phyloP scores from a whole-genome alignment of 2,113 vertebrate genomes.

The Microtus oregoni region DNA sequence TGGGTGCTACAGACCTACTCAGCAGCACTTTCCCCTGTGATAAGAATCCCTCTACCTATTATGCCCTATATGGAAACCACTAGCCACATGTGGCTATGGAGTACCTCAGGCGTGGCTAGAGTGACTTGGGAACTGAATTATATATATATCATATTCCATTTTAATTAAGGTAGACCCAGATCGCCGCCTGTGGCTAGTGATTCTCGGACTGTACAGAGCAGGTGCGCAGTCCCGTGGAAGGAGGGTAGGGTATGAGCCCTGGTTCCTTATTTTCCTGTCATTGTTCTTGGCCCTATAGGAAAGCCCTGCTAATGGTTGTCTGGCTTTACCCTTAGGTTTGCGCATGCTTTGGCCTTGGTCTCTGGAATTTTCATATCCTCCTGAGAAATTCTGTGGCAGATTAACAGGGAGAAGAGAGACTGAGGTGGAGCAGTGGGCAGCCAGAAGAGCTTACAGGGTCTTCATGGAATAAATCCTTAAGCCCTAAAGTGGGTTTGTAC shows the following conservation, averaged over 20 bases:
- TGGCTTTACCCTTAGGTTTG: not conserved
- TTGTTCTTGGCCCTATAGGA: not conserved
- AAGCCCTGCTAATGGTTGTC: not conserved
- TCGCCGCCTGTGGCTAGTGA: no score
- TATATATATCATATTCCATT: not conserved
- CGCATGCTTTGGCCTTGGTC: not conserved
- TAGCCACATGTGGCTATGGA: not conserved
- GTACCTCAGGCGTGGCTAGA: not conserved
- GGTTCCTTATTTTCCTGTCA: not conserved
- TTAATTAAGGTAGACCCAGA: conserved; percentile 28
- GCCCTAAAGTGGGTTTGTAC: not conserved
- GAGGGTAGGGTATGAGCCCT: not conserved
- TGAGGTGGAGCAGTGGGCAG: not conserved
- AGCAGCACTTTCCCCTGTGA: not conserved
- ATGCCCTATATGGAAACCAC: not conserved
- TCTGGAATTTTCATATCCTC: not conserved
- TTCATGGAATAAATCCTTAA: not conserved
- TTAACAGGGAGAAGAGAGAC: not conserved
- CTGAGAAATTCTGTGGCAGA: not conserved
- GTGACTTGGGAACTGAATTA: not conserved
- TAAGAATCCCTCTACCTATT: not conserved
- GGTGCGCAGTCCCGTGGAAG: not conserved
- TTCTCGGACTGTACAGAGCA: not conserved
- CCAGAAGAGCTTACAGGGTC: not conserved
- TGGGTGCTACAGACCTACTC: not conserved